Percentiles rank a stretch among this genome's conserved stretches.
Evolutionary conservation across 1,140 invertebrate species (phyloP).

Genomic region (Atta texana): DNA sequence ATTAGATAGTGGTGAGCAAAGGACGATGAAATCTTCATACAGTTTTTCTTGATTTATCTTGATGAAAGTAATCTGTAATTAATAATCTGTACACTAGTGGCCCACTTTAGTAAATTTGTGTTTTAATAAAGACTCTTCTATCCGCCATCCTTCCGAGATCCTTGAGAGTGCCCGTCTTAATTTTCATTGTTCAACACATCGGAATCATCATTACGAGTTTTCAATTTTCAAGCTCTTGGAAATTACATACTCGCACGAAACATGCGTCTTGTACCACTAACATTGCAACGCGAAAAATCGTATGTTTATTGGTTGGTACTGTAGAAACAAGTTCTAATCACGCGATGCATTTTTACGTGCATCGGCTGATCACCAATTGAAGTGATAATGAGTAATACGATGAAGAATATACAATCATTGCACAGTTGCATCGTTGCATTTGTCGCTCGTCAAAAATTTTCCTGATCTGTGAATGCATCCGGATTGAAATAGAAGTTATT

Average conservation of each 20-base stretch:
- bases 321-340: neutral
- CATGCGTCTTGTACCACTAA: neutral
- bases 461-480: constrained; percentile 41
- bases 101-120: constrained; percentile 44
- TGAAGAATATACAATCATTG: constrained; percentile 7
- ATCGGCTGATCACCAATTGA: neutral
- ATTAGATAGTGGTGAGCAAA: constrained; percentile 25
- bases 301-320: neutral
- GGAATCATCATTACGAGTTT: constrained; percentile 8
- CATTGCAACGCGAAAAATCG: neutral
- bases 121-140: constrained; percentile 15
- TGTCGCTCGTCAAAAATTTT: neutral
- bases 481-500: constrained; percentile 23
- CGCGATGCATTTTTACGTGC: constrained; percentile 16
- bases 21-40: constrained; percentile 1
- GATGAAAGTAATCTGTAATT: constrained; percentile 23
- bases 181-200: constrained; percentile 6
- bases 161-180: neutral
- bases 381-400: neutral
- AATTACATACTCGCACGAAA: constrained; percentile 3
- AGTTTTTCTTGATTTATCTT: constrained; percentile 7
- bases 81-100: constrained; percentile 55
- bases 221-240: neutral
- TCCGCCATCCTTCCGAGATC: neutral
- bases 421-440: neutral